Percentiles rank a stretch among this genome's conserved stretches.
Conservation (phyloP, 2,797 vertebrate species). For the Aythya fuligula region DNA sequence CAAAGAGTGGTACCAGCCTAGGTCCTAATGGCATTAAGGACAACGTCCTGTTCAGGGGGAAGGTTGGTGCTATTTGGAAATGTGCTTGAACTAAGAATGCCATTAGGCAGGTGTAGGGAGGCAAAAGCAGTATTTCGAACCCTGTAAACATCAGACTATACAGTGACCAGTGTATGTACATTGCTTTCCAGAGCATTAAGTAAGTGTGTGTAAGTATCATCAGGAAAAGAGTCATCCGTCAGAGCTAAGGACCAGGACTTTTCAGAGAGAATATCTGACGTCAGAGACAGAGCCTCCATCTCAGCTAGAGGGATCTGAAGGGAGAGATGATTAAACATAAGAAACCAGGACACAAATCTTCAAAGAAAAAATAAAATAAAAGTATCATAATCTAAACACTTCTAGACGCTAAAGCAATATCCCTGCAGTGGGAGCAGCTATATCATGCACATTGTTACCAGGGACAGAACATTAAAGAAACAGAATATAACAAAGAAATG, state of each 20-base stretch:
- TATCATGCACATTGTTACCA: constrained; percentile 11
- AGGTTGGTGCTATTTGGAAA: neutral
- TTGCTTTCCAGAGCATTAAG: constrained; percentile 95
- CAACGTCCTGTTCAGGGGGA: neutral
- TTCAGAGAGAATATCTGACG: constrained; percentile 92
- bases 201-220: constrained; percentile 93
- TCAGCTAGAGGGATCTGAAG: constrained; percentile 99
- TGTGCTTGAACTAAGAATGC: constrained; percentile 31
- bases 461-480: constrained; percentile 42
- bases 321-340: constrained; percentile 93
- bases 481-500: neutral
- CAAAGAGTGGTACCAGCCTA: neutral
- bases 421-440: constrained; percentile 39
- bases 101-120: constrained; percentile 40
- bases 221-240: constrained; percentile 95
- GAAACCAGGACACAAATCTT: constrained; percentile 80
- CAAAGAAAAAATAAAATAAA: neutral
- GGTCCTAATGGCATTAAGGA: constrained; percentile 48
- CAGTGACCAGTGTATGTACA: constrained; percentile 89
- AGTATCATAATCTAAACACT: constrained; percentile 54
- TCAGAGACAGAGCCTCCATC: constrained; percentile 99
- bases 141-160: constrained; percentile 78
- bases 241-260: constrained; percentile 98
- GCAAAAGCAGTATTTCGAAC: constrained; percentile 76
- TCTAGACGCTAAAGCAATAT: constrained; percentile 55